Base-by-base conservation (phyloP, 2,113 vertebrate species). In the Petromus typicus region DNA sequence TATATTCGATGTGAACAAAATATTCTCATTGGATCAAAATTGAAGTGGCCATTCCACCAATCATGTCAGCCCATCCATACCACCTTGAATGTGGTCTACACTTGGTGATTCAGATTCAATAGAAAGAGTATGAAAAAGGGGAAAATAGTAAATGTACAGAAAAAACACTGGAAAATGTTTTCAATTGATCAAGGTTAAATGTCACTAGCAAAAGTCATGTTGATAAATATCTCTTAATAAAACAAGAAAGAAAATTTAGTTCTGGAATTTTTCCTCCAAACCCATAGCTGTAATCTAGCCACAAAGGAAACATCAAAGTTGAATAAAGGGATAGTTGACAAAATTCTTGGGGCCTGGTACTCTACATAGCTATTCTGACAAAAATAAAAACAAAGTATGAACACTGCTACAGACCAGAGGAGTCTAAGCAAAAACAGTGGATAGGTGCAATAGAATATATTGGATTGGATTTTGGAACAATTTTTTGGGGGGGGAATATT, bases 11-110 rank as follows among this genome's bases (percentile, higher is more conserved):
- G 23, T 45, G 30, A 61, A 67, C 30, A 81, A 75, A 63, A 7
- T 25, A 81, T 63, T 80, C 79, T 63, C 5, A 85, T 51, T 86
- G 18, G 10, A 45, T 76, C 67, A 79, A 93, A 84, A 85, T 6
- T 4, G 61, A 16, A 81, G 8, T 7, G 32, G 10, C 5, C 45
- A 23, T 71, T 84, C 9, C 3, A 75, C 20, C 32, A 4, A 48
- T 5, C 3, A 64, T 40, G 18, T 75, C 59, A 54, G 56, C 9
- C 25, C 5, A 80, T 5, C 40, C 23, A 4, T 30, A n/a, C 34
- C 23, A n/a, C 22, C 3, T 54, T 48, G 16, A 81, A 5, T 16
- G 22, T 86, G 43, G 25, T 63, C 54, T 64, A 3, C 34, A 66
- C 13, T 76, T 81, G 13, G 32, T 22, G 2, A 66, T 27, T 78